Evolutionary conservation across 2,797 vertebrate genomes (phyloP).

Genomic region (Bufotes viridis): DNA sequence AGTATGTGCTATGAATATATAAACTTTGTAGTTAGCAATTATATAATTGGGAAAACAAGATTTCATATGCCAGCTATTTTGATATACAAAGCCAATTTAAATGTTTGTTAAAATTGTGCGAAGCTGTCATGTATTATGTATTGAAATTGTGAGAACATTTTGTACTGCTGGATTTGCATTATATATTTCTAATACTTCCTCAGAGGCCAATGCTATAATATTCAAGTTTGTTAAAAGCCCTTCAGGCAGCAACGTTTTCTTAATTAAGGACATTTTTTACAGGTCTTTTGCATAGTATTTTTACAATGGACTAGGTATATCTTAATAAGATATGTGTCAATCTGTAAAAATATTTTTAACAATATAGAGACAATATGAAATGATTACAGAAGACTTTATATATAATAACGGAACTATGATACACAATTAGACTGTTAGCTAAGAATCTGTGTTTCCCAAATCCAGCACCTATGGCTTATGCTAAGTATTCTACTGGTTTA

Average conservation of each 20-base stretch:
- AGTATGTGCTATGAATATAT: no score
- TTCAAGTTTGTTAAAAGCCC: slow-evolving; percentile 21
- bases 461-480: not conserved
- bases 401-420: slow-evolving; percentile 13
- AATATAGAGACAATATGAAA: not conserved
- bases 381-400: slow-evolving; percentile 13
- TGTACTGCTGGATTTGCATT: slow-evolving; percentile 23
- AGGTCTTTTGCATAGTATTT: slow-evolving; percentile 11
- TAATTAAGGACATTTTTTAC: slow-evolving; percentile 19
- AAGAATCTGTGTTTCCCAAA: not conserved
- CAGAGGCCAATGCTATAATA: slow-evolving; percentile 16
- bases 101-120: slow-evolving; percentile 2
- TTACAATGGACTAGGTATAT: not conserved
- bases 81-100: slow-evolving; percentile 1
- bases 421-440: not conserved
- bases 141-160: slow-evolving; percentile 1
- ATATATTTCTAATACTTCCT: slow-evolving; percentile 29
- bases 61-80: not conserved
- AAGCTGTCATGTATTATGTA: slow-evolving; percentile 19
- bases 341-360: slow-evolving; percentile 18
- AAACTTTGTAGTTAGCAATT: no score
- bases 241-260: slow-evolving; percentile 14
- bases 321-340: not conserved
- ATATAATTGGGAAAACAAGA: not conserved
- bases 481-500: not conserved